Percentiles rank a stretch among this genome's conserved stretches.
Evolutionary conservation across 2,888 invertebrate genomes (phyloP).

Genomic region (Parthenolecanium corni): DNA sequence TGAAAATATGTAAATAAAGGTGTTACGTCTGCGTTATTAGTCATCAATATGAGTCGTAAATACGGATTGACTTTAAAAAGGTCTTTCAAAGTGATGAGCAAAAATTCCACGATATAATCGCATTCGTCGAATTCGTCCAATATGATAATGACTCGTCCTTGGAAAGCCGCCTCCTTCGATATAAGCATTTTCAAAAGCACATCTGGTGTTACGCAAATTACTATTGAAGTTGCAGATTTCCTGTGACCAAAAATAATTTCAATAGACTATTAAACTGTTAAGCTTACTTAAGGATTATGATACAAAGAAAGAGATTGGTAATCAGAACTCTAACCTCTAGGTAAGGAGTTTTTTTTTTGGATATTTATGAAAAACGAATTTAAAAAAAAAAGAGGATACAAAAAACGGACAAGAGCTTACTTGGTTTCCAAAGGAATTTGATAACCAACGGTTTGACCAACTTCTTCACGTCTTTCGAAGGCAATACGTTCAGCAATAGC

Average conservation of each 20-base stretch:
- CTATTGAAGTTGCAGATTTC: slow-evolving; percentile 19
- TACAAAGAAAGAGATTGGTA: background rate
- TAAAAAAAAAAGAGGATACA: background rate
- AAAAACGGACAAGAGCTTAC: slow-evolving; percentile 36
- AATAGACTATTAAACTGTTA: background rate
- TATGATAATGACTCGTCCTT: slow-evolving; percentile 15
- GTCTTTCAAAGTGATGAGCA: slow-evolving; percentile 12
- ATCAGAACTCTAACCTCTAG: no score
- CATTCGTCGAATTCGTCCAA: slow-evolving; percentile 18
- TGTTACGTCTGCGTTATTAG: slow-evolving; percentile 5
- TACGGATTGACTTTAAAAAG: slow-evolving; percentile 19
- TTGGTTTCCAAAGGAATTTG: slow-evolving; percentile 61
- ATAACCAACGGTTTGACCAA: slow-evolving; percentile 50
- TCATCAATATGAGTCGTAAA: slow-evolving; percentile 14
- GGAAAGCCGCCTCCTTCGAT: slow-evolving; percentile 10
- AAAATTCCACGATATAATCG: slow-evolving; percentile 14
- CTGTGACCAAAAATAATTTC: background rate
- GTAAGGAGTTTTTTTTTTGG: no score
- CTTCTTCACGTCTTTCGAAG: slow-evolving; percentile 46
- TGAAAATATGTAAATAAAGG: slow-evolving; percentile 7
- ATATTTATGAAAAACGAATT: no score
- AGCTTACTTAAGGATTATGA: no score
- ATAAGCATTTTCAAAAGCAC: slow-evolving; percentile 19
- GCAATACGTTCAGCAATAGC: slow-evolving; percentile 76
- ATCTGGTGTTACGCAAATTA: slow-evolving; percentile 19